phyloP scores from a whole-genome alignment of 1,140 invertebrate species.

The Scylla paramamosain region DNA sequence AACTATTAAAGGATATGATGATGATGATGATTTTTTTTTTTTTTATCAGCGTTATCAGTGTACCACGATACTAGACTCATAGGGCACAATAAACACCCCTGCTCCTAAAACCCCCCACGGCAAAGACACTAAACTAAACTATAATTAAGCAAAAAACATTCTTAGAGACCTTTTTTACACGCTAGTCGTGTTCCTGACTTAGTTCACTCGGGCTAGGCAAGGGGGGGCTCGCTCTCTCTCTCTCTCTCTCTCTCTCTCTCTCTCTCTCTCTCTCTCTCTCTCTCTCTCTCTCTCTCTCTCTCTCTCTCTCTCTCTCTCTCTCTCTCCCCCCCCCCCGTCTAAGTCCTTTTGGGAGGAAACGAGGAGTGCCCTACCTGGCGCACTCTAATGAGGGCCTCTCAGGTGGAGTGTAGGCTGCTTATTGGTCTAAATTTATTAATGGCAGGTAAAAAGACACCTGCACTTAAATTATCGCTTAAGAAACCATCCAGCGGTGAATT shows the following conservation, averaged over 20 bases:
- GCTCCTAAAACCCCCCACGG: too few species aligned
- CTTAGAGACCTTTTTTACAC: too few species aligned
- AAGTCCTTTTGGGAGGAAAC: neutral
- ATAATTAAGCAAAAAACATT: too few species aligned
- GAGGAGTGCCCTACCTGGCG: neutral
- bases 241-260: neutral
- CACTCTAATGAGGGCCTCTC: neutral
- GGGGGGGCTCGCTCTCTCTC: neutral
- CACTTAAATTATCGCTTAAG: constrained; percentile 2
- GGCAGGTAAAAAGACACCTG: neutral
- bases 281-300: constrained; percentile 11
- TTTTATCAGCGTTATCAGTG: too few species aligned
- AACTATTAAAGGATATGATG: too few species aligned
- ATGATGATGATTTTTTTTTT: too few species aligned
- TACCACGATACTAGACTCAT: too few species aligned
- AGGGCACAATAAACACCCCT: too few species aligned
- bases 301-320: neutral
- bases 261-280: neutral
- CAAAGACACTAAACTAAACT: too few species aligned
- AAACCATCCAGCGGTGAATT: neutral
- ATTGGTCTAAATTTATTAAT: neutral
- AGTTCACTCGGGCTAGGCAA: too few species aligned
- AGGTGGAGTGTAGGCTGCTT: neutral
- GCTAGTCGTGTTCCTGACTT: too few species aligned
- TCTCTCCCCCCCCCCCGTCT: neutral